phyloP scores from a whole-genome alignment of 2,113 vertebrate species.

The Zosterops hypoxanthus region DNA sequence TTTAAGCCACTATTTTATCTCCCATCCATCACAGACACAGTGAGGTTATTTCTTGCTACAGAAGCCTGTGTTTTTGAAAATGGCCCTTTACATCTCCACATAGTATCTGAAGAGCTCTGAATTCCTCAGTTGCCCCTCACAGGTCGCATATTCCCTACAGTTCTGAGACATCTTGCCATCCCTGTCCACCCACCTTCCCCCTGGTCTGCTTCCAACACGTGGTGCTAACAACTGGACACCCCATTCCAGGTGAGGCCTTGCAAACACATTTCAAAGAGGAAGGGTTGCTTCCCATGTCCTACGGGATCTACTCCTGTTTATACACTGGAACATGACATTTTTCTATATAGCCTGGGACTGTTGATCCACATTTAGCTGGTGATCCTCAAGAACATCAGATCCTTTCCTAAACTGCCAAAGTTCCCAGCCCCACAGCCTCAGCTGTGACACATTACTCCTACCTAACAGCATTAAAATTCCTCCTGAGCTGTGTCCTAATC shows the following conservation, averaged over 20 bases:
- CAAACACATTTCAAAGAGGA: background rate
- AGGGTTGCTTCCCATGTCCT: background rate
- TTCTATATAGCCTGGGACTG: background rate
- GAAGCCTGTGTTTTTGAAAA: background rate
- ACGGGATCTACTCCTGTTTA: background rate
- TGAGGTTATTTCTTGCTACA: background rate
- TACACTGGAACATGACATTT: background rate
- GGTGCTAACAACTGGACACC: background rate
- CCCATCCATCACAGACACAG: background rate
- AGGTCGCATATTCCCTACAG: background rate
- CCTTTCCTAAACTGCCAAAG: background rate
- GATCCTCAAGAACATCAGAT: background rate
- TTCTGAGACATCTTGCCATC: background rate
- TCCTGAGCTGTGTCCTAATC: background rate
- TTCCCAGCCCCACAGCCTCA: background rate
- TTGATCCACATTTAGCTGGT: background rate
- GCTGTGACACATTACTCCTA: background rate
- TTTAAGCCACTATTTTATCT: background rate
- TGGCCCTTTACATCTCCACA: background rate
- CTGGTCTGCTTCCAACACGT: background rate
- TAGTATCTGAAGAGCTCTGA: background rate
- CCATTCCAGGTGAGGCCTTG: background rate
- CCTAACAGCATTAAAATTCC: background rate
- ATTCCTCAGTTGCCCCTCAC: background rate
- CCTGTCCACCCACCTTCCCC: fast-evolving